Base-by-base conservation (phyloP, 2,888 invertebrate genomes). In the Heliothis peltigera region DNA sequence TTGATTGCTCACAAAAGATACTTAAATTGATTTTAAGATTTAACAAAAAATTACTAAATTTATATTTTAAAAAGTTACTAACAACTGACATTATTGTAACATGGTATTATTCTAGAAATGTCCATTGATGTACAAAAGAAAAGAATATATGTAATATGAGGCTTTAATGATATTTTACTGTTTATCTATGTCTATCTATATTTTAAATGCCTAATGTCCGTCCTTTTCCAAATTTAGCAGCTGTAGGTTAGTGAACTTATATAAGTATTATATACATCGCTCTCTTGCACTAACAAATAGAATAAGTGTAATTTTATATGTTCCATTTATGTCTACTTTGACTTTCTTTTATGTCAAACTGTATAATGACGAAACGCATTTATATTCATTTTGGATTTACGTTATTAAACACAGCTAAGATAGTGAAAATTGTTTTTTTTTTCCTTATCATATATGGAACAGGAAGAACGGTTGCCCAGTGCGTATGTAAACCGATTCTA, bases 1-100 rank as follows among this genome's bases (percentile, higher is more conserved):
- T 79, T 77, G 73, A 81, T 80, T 87, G 91, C 91, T 92, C 92
- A 92, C 80, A 79, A 84, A 82, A 78, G 89, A 86, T 91, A 91
- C 91, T 92, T 91, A 92, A 91, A 85, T 86, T 80, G 79, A 65
- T 69, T 73, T 61, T 75, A 78, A 56, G 57, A 60, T 63, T 64
- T 64, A 68, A 75, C 67, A 49, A 64, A 77, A n/a, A 69, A 17
- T 10, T 64, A 71, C 47, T 61, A 67, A 73, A 70, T 57, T 54
- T 59, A 52, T 52, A 19, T 61, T 54, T 25, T 57, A 65, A 25
- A 52, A 69, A 35, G 39, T 39, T 47, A 77, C 57, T 68, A 65
- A 71, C 17, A 53, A 35, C 4, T 42, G 47, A 55, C 52, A 49
- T 49, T 17, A 64, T 49, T 59, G 19, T 59, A 46, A 42, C 7